Evolutionary conservation across 2,888 invertebrate genomes (phyloP).

Genomic region (Eretmocerus hayati): DNA sequence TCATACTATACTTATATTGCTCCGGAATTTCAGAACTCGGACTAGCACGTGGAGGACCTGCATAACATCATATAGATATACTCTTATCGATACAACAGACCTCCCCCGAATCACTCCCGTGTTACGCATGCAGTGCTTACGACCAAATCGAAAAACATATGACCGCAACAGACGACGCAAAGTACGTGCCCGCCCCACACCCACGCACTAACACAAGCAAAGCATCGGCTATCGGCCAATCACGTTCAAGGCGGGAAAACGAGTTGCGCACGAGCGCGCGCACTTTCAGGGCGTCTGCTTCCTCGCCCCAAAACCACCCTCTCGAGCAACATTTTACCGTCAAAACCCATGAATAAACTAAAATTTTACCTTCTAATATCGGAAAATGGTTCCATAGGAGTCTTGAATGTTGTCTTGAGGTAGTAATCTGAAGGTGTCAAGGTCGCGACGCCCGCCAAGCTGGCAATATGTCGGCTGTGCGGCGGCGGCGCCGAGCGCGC

Average conservation of each 20-base stretch:
- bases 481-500: neutral
- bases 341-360: no score
- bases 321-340: no score
- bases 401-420: no score
- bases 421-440: neutral
- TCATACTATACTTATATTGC: no score
- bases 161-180: neutral
- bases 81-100: neutral
- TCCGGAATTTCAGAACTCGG: no score
- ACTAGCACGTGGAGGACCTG: no score
- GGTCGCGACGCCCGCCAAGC: constrained; percentile 29
- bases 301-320: no score
- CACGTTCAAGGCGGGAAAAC: constrained; percentile 11
- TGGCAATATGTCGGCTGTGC: constrained; percentile 38
- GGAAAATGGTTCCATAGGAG: no score
- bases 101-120: neutral
- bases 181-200: neutral
- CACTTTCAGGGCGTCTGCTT: no score
- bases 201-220: neutral
- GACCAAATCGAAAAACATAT: neutral
- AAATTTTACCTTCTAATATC: no score
- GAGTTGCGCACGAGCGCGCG: constrained; percentile 4
- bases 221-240: constrained; percentile 8
- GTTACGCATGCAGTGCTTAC: neutral
- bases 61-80: no score